Conservation (phyloP, 1,140 invertebrate genomes). For the Bombus impatiens region DNA sequence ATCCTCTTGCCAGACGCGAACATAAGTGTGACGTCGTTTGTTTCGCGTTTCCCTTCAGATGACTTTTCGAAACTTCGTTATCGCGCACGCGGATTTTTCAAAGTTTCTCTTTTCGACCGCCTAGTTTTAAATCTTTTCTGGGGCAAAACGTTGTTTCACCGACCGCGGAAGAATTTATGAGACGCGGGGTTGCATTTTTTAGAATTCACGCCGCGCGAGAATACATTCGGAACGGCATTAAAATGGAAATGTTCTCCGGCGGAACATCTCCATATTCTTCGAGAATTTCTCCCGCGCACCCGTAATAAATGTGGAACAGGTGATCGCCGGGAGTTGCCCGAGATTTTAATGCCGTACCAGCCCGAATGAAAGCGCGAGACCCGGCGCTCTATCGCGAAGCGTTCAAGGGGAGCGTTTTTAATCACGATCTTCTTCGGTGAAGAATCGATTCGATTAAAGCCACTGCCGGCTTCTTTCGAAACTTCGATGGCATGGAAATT, state of each 20-base stretch:
- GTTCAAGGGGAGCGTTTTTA: background rate
- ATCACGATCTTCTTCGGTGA: background rate
- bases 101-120: background rate
- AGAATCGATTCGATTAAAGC: background rate
- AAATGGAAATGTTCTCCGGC: constrained; percentile 39
- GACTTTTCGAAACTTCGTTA: background rate
- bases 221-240: constrained; percentile 38
- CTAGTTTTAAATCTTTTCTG: background rate
- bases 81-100: background rate
- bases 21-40: background rate
- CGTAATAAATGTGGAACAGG: constrained; percentile 42
- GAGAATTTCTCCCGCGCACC: background rate
- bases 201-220: background rate
- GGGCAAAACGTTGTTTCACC: background rate
- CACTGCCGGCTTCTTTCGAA: background rate
- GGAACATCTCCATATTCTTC: constrained; percentile 44
- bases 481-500: background rate
- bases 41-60: background rate
- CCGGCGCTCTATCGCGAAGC: background rate
- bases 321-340: constrained; percentile 28
- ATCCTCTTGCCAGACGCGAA: background rate
- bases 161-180: constrained; percentile 10
- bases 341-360: constrained; percentile 21
- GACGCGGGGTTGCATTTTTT: constrained; percentile 24
- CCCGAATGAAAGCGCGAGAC: background rate